Evolutionary conservation across 2,888 invertebrate genomes (phyloP), one percentile per base, ranked within the genome.

Genomic region (Metalampra italica): DNA sequence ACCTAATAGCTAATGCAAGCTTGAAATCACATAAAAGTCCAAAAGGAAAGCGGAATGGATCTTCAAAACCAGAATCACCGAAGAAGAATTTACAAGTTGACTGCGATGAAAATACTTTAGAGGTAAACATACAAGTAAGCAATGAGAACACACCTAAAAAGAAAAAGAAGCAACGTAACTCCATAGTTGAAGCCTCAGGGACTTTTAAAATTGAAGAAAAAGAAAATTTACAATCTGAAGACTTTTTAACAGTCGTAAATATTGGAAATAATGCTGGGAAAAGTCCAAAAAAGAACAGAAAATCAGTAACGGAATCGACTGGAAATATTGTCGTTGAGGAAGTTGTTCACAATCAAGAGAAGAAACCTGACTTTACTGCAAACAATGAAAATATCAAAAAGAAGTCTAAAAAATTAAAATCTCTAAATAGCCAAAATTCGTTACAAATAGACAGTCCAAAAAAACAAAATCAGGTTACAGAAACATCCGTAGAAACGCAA

Each of bases 121-220:
- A 9, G 29, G 30, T 49, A 15, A 37, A 34, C n/a, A 1, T 58
- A 4, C 62, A 64, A 42, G 52, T 51, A 29, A 50, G 46, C 9
- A 70, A 69, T 55, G 69, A 75, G 57, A 69, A 41, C 30, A 71
- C 71, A 3, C 73, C 71, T 7, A 75, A 68, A 53, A 80, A 82
- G 53, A 76, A 73, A 49, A 81, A 76, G 50, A 73, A 65, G 44
- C 71, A 64, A 50, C 57, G 48, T 0, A 60, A 51, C 22, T 53
- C 55, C 0, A 53, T 61, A 37, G 53, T 57, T 14, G 57, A 55
- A 9, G 29, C 9, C 29, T 29, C 47, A 41, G 45, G 38, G 11
- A 44, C 36, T 44, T 45, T 45, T 47, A 52, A 49, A 14, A 42
- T 49, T 7, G 49, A 46, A 37, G 53, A 51, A 44, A 46, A 52